Evolutionary conservation across 2,888 invertebrate species (phyloP).

Genomic region (Coelinius sp.): DNA sequence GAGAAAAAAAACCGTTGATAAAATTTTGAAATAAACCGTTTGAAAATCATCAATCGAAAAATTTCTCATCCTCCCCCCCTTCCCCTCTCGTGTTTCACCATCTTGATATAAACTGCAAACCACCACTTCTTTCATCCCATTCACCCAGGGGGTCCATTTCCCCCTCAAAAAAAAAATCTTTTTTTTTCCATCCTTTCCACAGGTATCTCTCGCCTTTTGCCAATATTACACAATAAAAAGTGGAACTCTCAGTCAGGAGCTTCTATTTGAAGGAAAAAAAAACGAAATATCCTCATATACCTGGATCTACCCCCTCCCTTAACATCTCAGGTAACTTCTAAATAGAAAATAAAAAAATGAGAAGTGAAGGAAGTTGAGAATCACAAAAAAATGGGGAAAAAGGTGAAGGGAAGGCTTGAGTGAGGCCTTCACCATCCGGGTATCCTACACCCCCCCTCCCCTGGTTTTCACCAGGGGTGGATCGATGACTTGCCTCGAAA

Average conservation of each 20-base stretch:
- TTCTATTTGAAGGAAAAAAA: conserved; percentile 61
- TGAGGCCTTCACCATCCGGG: conserved; percentile 56
- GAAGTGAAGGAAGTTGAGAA: conserved; percentile 43
- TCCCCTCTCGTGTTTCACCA: conserved; percentile 25
- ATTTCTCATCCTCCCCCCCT: background rate
- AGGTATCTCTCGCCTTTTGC: conserved; percentile 44
- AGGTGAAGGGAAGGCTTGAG: conserved; percentile 61
- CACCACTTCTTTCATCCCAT: conserved; percentile 44
- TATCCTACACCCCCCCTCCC: conserved; percentile 32
- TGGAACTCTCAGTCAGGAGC: conserved; percentile 52
- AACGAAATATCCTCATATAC: conserved; percentile 53
- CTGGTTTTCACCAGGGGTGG: conserved; percentile 33
- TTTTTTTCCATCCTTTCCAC: conserved; percentile 49
- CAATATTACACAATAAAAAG: conserved; percentile 54
- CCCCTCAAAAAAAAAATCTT: conserved; percentile 37
- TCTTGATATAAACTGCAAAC: conserved; percentile 53
- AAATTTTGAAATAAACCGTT: background rate
- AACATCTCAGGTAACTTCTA: conserved; percentile 49
- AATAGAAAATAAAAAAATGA: conserved; percentile 49
- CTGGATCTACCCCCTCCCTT: conserved; percentile 54
- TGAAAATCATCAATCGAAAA: background rate
- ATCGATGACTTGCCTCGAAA: conserved; percentile 32
- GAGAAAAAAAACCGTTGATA: background rate
- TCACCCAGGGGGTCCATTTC: conserved; percentile 47
- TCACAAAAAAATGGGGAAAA: conserved; percentile 44